phyloP scores from a whole-genome alignment of 2,797 vertebrate species.

The Poecilia picta region DNA sequence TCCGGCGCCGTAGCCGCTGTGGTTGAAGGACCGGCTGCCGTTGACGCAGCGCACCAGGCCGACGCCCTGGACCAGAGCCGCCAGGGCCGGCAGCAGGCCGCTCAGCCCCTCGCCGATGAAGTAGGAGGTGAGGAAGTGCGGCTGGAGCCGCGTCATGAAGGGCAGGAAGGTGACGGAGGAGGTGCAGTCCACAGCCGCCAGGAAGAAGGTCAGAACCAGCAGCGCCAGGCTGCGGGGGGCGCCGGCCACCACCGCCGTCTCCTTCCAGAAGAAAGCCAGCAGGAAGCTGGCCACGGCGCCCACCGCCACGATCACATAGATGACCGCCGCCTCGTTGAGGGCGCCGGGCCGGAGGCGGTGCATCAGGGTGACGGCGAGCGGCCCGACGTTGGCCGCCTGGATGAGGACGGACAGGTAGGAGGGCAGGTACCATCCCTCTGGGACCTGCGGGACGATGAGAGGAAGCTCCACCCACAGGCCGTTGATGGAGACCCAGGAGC shows the following conservation, averaged over 20 bases:
- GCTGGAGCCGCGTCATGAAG: constrained; percentile 83
- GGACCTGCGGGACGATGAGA: constrained; percentile 78
- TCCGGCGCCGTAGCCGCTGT: not conserved
- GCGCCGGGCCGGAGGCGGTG: constrained; percentile 77
- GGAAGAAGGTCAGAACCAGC: constrained; percentile 82
- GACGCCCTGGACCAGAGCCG: constrained; percentile 83
- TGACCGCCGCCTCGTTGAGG: constrained; percentile 73
- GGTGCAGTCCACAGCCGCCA: constrained; percentile 87
- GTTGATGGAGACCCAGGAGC: constrained; percentile 89
- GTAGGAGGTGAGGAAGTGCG: constrained; percentile 84
- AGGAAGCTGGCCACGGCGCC: constrained; percentile 77
- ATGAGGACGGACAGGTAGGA: constrained; percentile 87
- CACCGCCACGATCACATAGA: constrained; percentile 78
- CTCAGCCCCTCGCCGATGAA: constrained; percentile 84
- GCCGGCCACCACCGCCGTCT: constrained; percentile 54
- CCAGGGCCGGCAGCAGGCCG: constrained; percentile 78
- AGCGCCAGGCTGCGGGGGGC: constrained; percentile 76
- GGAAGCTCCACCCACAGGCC: constrained; percentile 90
- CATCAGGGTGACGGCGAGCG: constrained; percentile 82
- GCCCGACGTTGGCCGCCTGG: constrained; percentile 87
- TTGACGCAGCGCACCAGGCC: constrained; percentile 79
- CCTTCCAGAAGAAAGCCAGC: constrained; percentile 83
- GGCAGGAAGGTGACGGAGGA: constrained; percentile 90
- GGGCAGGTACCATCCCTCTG: constrained; percentile 86
- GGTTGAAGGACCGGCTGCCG: constrained; percentile 51